phyloP scores from a whole-genome alignment of 2,888 invertebrate species.

The Nephrotoma appendiculata region DNA sequence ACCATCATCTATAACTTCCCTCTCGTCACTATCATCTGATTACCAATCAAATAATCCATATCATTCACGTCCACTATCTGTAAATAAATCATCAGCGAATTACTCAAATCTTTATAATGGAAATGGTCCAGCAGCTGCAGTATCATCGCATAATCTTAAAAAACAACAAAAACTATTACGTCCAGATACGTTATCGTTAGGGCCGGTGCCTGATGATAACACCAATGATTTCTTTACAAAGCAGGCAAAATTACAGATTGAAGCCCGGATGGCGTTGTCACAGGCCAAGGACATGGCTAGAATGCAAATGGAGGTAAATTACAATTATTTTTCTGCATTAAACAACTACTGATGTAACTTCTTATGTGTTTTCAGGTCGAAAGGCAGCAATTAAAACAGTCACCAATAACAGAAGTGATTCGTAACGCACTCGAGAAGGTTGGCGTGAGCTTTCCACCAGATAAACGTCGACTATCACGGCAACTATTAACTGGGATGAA shows the following conservation, averaged over 20 bases:
- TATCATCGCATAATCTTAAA: conserved; percentile 15
- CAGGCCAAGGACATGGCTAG: conserved; percentile 86
- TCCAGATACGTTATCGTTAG: conserved; percentile 34
- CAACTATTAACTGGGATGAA: conserved; percentile 86
- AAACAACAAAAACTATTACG: conserved; percentile 17
- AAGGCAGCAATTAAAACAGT: conserved; percentile 53
- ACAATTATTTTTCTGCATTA: neutral
- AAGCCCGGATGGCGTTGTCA: conserved; percentile 73
- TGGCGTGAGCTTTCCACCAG: conserved; percentile 67
- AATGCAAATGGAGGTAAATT: conserved; percentile 70
- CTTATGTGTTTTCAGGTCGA: conserved; percentile 34
- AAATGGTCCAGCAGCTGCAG: conserved; percentile 10
- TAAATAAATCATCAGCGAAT: conserved; percentile 16
- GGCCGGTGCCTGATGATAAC: conserved; percentile 36
- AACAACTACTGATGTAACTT: neutral
- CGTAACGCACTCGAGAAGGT: conserved; percentile 66
- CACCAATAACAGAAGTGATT: conserved; percentile 78
- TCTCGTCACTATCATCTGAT: conserved; percentile 11
- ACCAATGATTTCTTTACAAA: conserved; percentile 63
- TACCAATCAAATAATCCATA: conserved; percentile 18
- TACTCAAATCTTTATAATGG: conserved; percentile 12
- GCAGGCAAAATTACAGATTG: conserved; percentile 70
- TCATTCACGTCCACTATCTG: conserved; percentile 21
- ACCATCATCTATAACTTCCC: conserved; percentile 10
- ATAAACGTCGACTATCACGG: conserved; percentile 67